Base-by-base conservation (phyloP, 2,113 vertebrate species). In the Nyctibius bracteatus region DNA sequence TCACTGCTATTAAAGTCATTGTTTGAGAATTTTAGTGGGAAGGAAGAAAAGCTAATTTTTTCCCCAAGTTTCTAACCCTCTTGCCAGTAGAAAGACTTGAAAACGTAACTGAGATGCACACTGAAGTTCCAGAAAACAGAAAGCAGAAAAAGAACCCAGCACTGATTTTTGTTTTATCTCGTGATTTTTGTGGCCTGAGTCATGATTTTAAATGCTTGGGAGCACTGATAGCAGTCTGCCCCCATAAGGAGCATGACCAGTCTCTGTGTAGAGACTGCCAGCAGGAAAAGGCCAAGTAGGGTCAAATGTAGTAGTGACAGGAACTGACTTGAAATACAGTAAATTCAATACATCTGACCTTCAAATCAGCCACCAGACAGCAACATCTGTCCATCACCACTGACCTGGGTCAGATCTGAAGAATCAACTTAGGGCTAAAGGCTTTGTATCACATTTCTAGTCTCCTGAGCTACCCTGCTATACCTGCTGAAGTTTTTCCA, bases 221-320 rank as follows among this genome's bases (percentile, higher is more conserved):
- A 93, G 71, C 57, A 67, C 63, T 30, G 80, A 92, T 78, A 88
- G 73, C 86, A 41, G 33, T 28, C 82, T 86, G 88, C 16, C 88
- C 58, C 68, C 65, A 31, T 37, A 81, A 95, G 62, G 37, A 92
- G 35, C 28, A 21, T 28, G 30, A 72, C 65, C 41, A 81, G 16
- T 52, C 43, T 71, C 86, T 75, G 12, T 55, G 28, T 35, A 61
- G 39, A 86, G 31, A 47, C 27, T 82, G 88, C 63, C 86, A 91
- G 81, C 70, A 95, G 77, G 44, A 95, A 86, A 95, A 96, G 94
- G 86, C 81, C 92, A 93, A 86, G 54, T 14, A 94, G 81, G 83
- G 88, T 93, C 92, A 92, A 72, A 90, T 33, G 68, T 0, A 0
- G 80, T 65, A 86, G 73, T 81, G 75, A 81, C 86, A 92, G 81